These are phyloP conservation scores for Eufriesea mexicana DNA, from an alignment of 1,140 invertebrate genomes.

Conservation along the genomic window DNA sequence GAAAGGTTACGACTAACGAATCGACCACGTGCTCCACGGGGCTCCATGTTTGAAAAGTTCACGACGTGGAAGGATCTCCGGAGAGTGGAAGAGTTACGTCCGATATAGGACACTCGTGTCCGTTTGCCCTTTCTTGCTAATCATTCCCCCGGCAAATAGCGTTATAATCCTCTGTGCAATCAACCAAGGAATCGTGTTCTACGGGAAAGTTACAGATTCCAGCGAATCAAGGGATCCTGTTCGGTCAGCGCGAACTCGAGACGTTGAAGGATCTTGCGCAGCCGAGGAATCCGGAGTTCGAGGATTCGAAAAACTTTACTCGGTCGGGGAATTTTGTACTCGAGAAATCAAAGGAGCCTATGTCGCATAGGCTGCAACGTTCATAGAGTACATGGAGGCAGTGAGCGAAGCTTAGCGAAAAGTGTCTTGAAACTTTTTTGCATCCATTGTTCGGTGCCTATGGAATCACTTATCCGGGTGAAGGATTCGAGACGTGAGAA, in stretches of 20 bases:
- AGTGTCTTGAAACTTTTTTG: too few relatives aligned
- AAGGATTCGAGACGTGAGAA: too few relatives aligned
- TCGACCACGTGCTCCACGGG: background rate
- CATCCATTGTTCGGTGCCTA: too few relatives aligned
- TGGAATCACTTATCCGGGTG: too few relatives aligned
- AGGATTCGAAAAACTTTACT: too few relatives aligned
- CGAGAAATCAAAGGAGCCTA: background rate
- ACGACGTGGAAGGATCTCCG: background rate
- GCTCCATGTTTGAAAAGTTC: background rate
- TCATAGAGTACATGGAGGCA: background rate
- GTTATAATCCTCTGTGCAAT: background rate
- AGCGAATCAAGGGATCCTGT: background rate
- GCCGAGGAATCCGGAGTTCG: too few relatives aligned
- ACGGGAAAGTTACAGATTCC: too few relatives aligned
- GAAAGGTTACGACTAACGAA: constrained; percentile 5
- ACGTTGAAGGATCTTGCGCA: too few relatives aligned
- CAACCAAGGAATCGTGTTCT: background rate
- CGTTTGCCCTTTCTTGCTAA: background rate
- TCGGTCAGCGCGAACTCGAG: background rate
- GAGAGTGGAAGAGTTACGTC: background rate
- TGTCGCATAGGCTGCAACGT: background rate
- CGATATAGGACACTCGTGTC: background rate
- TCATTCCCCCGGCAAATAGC: background rate
- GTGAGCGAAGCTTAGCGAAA: too few relatives aligned
- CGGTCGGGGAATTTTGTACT: background rate